These are phyloP conservation scores for Arctocebus calabarensis DNA, from an alignment of 2,797 vertebrate species.

Conservation along the genomic window DNA sequence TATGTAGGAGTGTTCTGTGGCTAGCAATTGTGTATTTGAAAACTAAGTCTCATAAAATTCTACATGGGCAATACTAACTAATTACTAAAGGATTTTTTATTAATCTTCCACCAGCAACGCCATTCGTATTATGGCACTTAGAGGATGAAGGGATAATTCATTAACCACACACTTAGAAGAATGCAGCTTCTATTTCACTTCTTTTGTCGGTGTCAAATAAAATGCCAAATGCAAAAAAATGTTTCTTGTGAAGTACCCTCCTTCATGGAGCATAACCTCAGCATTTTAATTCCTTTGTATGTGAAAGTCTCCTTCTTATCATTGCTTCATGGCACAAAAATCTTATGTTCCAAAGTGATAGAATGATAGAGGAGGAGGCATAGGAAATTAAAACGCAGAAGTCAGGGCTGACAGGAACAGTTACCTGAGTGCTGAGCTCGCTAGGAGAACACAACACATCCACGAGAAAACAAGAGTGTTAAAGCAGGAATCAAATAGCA, in stretches of 20 bases:
- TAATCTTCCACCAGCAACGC: conserved; percentile 65
- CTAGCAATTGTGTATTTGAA: conserved; percentile 44
- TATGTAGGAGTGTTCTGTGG: background rate
- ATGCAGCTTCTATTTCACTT: conserved; percentile 45
- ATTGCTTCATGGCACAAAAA: background rate
- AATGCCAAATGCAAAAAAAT: background rate
- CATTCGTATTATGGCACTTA: conserved; percentile 64
- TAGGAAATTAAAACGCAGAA: background rate
- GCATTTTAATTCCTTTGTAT: conserved; percentile 10
- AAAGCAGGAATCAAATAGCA: background rate
- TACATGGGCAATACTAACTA: conserved; percentile 27
- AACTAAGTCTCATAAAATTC: conserved; percentile 57
- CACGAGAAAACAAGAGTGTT: rapidly evolving
- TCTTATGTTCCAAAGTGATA: background rate
- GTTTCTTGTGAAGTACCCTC: background rate
- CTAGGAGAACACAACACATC: background rate
- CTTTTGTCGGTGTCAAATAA: conserved; percentile 39
- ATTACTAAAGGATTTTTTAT: conserved; percentile 64
- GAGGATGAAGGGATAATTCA: conserved; percentile 55
- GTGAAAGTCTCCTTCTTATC: conserved; percentile 15
- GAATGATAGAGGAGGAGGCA: background rate
- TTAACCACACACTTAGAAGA: conserved; percentile 71
- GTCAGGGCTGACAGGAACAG: rapidly evolving
- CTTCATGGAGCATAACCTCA: background rate
- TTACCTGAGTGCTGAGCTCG: background rate